Evolutionary conservation across 2,113 vertebrate genomes (phyloP), one percentile per base, ranked within the genome.

Genomic region (Recurvirostra avosetta): DNA sequence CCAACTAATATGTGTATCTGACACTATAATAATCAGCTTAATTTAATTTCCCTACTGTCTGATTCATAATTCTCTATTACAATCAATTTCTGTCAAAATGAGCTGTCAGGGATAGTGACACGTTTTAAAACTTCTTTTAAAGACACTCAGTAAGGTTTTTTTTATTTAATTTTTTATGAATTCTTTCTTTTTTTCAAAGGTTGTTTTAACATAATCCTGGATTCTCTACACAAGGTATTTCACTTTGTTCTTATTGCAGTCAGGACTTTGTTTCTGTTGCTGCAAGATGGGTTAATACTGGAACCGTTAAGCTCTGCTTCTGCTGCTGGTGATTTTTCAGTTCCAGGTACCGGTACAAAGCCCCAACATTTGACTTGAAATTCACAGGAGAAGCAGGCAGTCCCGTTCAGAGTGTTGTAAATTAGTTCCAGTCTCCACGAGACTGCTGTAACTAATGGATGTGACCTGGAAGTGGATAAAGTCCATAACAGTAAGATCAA

Each of bases 391-490:
- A 52, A 22, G 58, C 93, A 67, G 88, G 40, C 80, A 17, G 85
- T 27, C 61, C 93, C 7, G 5, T 18, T 72, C 59, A 59, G 91
- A 77, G 70, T 83, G 92, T 88, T 96, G 91, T 49, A 95, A 88
- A 94, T 97, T 97, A 98, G 97, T 97, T 98, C 93, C 92, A 97
- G 92, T 92, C 97, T 97, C 66, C 61, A 30, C 34, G 32, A 96
- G 91, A 78, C 84, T 76, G 92, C 96, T 91, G 96, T 86, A 73
- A 97, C 62, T 45, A 98, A 98, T 97, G 92, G 94, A 30, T 96
- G 49, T 96, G 95, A 96, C 89, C 95, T 97, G 96, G 94, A 97
- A 97, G 93, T 97, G 96, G 91, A 97, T 95, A 73, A 97, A 96
- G 70, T 79, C 84, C 90, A n/a, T 81, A 86, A 87, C 88, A 96